Conservation (phyloP, 1,140 invertebrate genomes). For the Triops longicaudatus region DNA sequence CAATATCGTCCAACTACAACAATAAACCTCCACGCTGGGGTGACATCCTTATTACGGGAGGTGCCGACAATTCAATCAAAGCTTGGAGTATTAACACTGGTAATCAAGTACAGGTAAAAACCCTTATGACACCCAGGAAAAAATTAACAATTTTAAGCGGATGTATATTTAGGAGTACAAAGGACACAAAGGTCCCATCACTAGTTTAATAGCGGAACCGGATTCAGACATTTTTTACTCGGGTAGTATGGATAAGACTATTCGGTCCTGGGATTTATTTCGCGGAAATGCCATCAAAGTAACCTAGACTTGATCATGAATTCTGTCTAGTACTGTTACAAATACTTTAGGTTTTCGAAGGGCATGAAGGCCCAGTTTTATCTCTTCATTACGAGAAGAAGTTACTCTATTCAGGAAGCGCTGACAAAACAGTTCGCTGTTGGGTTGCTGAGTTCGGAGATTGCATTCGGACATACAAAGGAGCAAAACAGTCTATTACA, state of each 20-base stretch:
- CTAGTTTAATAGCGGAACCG: slow-evolving; percentile 43
- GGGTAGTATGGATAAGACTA: slow-evolving; percentile 42
- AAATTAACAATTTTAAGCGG: not conserved
- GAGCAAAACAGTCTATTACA: slow-evolving; percentile 44
- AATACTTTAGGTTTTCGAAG: slow-evolving; percentile 39
- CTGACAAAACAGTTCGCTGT: slow-evolving; percentile 45
- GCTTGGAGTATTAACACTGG: slow-evolving; percentile 46
- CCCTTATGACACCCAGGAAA: not conserved
- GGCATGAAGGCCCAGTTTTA: slow-evolving; percentile 46
- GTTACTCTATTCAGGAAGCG: slow-evolving; percentile 47
- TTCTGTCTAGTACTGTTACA: too few relatives aligned
- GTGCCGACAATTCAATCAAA: slow-evolving; percentile 43
- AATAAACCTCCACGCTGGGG: slow-evolving; percentile 35
- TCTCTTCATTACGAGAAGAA: slow-evolving; percentile 45
- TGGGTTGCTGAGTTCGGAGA: slow-evolving; percentile 51
- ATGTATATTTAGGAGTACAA: slow-evolving; percentile 33
- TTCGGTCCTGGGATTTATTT: slow-evolving; percentile 44
- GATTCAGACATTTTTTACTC: slow-evolving; percentile 43
- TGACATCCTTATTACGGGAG: slow-evolving; percentile 44
- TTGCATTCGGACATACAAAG: slow-evolving; percentile 45
- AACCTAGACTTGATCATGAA: not conserved
- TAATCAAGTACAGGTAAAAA: slow-evolving; percentile 39
- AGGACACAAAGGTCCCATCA: slow-evolving; percentile 44
- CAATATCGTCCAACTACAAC: slow-evolving; percentile 26
- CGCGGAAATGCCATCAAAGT: slow-evolving; percentile 38